These are phyloP conservation scores for Astyanax mexicanus DNA, from an alignment of 2,797 vertebrate genomes.

Conservation along the genomic window DNA sequence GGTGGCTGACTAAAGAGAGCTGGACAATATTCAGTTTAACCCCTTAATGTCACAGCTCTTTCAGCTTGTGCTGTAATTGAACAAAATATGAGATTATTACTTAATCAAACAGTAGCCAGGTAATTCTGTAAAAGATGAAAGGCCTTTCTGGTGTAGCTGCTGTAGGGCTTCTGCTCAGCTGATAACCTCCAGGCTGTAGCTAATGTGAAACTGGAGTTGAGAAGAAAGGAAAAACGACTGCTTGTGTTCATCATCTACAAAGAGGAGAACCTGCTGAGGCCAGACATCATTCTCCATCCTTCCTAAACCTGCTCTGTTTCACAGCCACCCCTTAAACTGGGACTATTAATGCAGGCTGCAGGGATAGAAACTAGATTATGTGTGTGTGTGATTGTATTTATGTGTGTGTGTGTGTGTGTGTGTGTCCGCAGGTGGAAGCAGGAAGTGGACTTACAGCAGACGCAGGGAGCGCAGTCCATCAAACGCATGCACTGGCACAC, in stretches of 20 bases:
- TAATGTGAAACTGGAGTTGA: background rate
- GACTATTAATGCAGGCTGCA: conserved; percentile 41
- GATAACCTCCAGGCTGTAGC: conserved; percentile 34
- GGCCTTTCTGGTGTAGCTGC: background rate
- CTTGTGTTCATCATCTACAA: conserved; percentile 18
- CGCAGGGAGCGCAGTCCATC: conserved; percentile 90
- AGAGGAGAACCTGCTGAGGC: conserved; percentile 31
- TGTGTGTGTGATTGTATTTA: conserved; percentile 30
- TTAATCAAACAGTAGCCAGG: too few species aligned
- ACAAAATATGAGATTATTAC: too few species aligned
- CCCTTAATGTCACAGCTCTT: too few species aligned
- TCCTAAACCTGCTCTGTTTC: conserved; percentile 39
- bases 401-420: conserved; percentile 35
- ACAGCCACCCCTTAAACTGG: conserved; percentile 32
- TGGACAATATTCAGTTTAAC: too few species aligned
- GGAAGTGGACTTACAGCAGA: conserved; percentile 88
- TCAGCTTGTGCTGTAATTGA: too few species aligned
- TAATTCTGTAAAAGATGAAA: background rate
- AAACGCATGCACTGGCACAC: conserved; percentile 92
- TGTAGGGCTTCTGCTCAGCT: background rate
- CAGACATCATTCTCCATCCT: conserved; percentile 17
- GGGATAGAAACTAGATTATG: conserved; percentile 39
- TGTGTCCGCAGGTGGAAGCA: conserved; percentile 45
- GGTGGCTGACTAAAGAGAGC: too few species aligned
- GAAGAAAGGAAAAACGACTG: conserved; percentile 12